Conservation (phyloP, 2,797 vertebrate species). For the Sebastes taczanowskii region DNA sequence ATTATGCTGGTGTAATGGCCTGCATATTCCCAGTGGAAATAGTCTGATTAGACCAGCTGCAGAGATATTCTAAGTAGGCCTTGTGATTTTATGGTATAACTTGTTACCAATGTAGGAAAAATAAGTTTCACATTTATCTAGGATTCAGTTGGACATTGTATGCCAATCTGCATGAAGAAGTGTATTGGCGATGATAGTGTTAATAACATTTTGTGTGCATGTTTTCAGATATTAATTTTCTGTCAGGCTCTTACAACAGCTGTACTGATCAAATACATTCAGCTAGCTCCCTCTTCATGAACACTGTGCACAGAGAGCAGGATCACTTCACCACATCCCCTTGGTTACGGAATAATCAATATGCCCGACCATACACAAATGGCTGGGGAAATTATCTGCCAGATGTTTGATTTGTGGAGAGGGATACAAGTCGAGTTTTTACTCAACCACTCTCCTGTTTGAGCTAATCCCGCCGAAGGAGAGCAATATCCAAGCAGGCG, state of each 20-base stretch:
- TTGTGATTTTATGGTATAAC: slow-evolving; percentile 49
- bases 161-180: neutral
- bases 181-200: neutral
- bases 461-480: slow-evolving; percentile 13
- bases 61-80: slow-evolving; percentile 79
- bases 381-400: slow-evolving; percentile 19
- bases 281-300: neutral
- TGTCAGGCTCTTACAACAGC: neutral
- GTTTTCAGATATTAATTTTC: neutral
- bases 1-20: slow-evolving; percentile 82
- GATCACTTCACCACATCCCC: slow-evolving; percentile 44
- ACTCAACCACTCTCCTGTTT: neutral
- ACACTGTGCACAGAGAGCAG: slow-evolving; percentile 1
- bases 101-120: slow-evolving; percentile 39
- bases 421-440: neutral
- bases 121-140: slow-evolving; percentile 19
- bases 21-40: slow-evolving; percentile 77
- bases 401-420: slow-evolving; percentile 22
- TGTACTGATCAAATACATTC: neutral
- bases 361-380: slow-evolving; percentile 13
- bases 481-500: neutral
- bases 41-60: slow-evolving; percentile 79
- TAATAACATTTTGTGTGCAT: neutral
- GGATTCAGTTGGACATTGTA: neutral
- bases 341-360: slow-evolving; percentile 63